Conservation (phyloP, 1,140 invertebrate genomes). For the Parapsyche elsis region DNA sequence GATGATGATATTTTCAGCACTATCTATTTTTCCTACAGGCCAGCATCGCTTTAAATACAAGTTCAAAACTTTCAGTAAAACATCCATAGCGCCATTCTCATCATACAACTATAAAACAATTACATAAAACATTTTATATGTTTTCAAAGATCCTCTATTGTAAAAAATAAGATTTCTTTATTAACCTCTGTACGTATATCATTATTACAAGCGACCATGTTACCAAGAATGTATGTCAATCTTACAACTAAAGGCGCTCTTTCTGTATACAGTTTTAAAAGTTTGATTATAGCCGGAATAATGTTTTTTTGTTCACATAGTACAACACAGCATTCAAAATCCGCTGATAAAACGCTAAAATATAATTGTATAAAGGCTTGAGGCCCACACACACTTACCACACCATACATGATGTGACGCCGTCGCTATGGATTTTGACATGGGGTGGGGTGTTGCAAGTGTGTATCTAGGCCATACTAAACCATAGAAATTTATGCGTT, state of each 20-base stretch:
- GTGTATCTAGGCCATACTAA: too few species aligned
- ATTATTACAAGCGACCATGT: slow-evolving; percentile 79
- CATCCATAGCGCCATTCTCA: slow-evolving; percentile 68
- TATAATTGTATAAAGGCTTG: slow-evolving; percentile 19
- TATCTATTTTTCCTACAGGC: slow-evolving; percentile 60
- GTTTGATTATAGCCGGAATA: slow-evolving; percentile 64
- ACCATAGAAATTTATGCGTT: too few species aligned
- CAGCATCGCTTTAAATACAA: slow-evolving; percentile 67
- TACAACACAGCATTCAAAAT: slow-evolving; percentile 76
- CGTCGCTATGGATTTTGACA: too few species aligned
- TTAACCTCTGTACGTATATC: slow-evolving; percentile 71
- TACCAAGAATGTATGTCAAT: slow-evolving; percentile 81
- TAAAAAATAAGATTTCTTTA: not conserved
- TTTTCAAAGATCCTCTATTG: too few species aligned
- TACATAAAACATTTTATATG: not conserved
- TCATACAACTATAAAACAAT: slow-evolving; percentile 68
- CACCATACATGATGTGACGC: too few species aligned
- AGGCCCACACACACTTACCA: too few species aligned
- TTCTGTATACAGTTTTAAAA: slow-evolving; percentile 64
- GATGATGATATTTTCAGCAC: slow-evolving; percentile 55
- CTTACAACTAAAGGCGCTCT: slow-evolving; percentile 73
- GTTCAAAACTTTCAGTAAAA: slow-evolving; percentile 70
- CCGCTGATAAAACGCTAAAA: slow-evolving; percentile 79
- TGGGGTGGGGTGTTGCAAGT: too few species aligned
- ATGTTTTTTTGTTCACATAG: slow-evolving; percentile 66